Evolutionary conservation across 2,888 invertebrate genomes (phyloP).

Genomic region (Standfussiana lucernea): DNA sequence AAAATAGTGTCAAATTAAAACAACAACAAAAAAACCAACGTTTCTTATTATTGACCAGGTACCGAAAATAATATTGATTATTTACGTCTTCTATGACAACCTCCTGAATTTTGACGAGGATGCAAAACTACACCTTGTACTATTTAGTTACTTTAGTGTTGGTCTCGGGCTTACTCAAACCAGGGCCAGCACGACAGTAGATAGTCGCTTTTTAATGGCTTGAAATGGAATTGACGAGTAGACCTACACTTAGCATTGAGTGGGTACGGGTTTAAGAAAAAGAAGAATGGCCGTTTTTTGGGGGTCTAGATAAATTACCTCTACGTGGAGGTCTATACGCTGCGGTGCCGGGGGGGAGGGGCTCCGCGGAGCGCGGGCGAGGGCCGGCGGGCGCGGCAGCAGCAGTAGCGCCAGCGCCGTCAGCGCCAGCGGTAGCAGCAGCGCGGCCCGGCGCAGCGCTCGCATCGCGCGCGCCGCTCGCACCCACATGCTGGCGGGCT

Average conservation of each 20-base stretch:
- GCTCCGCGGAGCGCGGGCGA: slow-evolving; percentile 72
- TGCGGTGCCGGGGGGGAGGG: slow-evolving; percentile 68
- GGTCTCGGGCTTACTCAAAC: no score
- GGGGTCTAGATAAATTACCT: slow-evolving; percentile 63
- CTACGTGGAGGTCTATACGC: slow-evolving; percentile 72
- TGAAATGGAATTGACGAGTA: not conserved
- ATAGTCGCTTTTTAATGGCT: not conserved
- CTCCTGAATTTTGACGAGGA: no score
- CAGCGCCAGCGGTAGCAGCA: slow-evolving; percentile 88
- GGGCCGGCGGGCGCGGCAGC: slow-evolving; percentile 84
- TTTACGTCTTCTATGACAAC: no score
- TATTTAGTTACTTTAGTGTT: not conserved
- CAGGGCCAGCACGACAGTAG: not conserved
- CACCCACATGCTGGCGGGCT: slow-evolving; percentile 80
- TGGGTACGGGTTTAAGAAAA: not conserved
- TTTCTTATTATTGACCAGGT: no score
- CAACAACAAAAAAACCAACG: no score
- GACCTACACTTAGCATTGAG: not conserved
- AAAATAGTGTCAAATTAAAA: no score
- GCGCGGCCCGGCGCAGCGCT: slow-evolving; percentile 85
- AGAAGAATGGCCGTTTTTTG: not conserved
- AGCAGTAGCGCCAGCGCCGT: slow-evolving; percentile 89
- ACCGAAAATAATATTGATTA: no score
- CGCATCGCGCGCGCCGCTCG: slow-evolving; percentile 84
- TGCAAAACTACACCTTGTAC: no score